Evolutionary conservation across 2,797 vertebrate species (phyloP), one percentile per base, ranked within the genome.

Genomic region (Oceanodroma leucorhoa): DNA sequence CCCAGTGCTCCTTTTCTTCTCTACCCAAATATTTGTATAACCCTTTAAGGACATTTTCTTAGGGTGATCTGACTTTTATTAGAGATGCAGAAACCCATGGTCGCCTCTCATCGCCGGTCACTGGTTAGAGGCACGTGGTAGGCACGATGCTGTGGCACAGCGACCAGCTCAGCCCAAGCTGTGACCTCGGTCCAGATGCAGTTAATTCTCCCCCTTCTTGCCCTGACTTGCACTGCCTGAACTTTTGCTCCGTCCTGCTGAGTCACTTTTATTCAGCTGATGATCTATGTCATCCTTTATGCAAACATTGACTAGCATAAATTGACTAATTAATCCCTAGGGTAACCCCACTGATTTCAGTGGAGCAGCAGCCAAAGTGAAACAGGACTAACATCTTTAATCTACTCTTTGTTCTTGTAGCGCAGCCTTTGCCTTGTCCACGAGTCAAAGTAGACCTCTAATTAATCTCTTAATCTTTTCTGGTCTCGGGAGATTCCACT

Each of bases 241-340:
- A 95, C 93, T 95, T 87, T 77, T 70, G 73, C 61, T 94, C 75
- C 87, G 64, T 94, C 76, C 89, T 83, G 69, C 90, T 89, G 87
- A 90, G 85, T 83, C 92, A 82, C 48, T 61, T 69, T 34, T 58
- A 0, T 95, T 89, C 87, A 83, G 87, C 80, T 91, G 87, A 93
- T 66, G 61, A 89, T 96, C 91, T 89, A 51, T 95, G 84, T 89
- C 95, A 94, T 96, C 69, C 82, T 87, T 89, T 94, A 96, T 96
- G 94, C 95, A 96, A 97, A 97, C 94, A 97, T 36, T 36, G 36
- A 36, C 36, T 36, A 97, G 81, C 57, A 57, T 87, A 93, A 95
- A 95, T 60, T 91, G 89, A 30, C 87, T 90, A 97, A 97, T 96
- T 95, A 96, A 96, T 96, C 94, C 95, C 91, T 57, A 38, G 90